These are phyloP conservation scores for Baryphthengus martii DNA, from an alignment of 2,113 vertebrate genomes.

Conservation along the genomic window DNA sequence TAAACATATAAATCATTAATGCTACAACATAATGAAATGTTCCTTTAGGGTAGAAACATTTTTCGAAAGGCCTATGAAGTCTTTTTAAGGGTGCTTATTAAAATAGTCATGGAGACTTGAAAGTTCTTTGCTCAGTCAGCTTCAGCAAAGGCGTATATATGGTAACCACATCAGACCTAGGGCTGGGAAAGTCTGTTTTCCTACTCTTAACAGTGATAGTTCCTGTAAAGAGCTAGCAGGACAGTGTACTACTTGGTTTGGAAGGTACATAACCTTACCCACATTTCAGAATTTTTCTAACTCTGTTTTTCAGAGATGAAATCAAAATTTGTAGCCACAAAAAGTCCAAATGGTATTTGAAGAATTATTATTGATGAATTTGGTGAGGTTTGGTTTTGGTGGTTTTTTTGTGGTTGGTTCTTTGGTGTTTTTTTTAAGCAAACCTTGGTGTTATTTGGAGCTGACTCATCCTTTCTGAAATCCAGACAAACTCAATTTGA, in stretches of 20 bases:
- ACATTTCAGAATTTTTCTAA: background rate
- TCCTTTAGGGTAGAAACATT: background rate
- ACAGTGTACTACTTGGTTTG: background rate
- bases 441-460: background rate
- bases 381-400: too few species aligned
- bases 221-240: rapidly evolving
- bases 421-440: background rate
- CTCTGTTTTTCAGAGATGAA: background rate
- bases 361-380: background rate
- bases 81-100: background rate
- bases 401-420: too few species aligned
- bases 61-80: background rate
- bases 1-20: background rate
- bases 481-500: too few species aligned
- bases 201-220: background rate
- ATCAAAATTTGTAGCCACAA: background rate
- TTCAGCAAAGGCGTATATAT: background rate
- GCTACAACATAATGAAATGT: background rate
- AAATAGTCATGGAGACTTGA: background rate
- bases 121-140: background rate
- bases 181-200: background rate
- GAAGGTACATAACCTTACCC: background rate
- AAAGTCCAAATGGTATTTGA: background rate
- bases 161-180: rapidly evolving
- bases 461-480: background rate